phyloP scores from a whole-genome alignment of 1,140 invertebrate genomes.

The Megathymus violae region DNA sequence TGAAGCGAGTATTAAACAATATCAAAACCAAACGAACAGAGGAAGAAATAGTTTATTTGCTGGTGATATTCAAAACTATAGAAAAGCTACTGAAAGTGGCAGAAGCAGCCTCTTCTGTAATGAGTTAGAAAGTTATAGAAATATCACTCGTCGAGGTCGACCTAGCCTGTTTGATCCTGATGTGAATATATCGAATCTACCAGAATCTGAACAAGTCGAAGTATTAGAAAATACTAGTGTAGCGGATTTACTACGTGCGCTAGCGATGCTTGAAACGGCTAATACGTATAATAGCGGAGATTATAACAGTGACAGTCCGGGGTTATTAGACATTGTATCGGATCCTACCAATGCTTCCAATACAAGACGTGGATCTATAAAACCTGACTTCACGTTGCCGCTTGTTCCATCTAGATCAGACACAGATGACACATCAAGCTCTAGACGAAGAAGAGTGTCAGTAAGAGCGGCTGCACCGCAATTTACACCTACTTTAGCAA shows the following conservation, averaged over 20 bases:
- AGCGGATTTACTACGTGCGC: conserved; percentile 88
- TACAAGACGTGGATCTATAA: conserved; percentile 59
- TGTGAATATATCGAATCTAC: conserved; percentile 65
- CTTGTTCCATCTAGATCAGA: conserved; percentile 45
- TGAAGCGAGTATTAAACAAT: conserved; percentile 69
- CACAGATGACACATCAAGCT: conserved; percentile 56
- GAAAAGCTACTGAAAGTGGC: conserved; percentile 45
- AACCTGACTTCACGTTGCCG: conserved; percentile 54
- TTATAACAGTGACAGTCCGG: conserved; percentile 34
- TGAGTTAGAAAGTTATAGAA: conserved; percentile 68
- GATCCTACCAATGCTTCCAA: conserved; percentile 33
- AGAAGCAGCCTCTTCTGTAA: conserved; percentile 59
- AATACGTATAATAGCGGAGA: conserved; percentile 32
- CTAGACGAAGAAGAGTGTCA: conserved; percentile 69
- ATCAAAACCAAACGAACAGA: conserved; percentile 68
- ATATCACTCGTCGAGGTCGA: conserved; percentile 69
- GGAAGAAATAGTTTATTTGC: conserved; percentile 76
- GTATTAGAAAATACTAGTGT: conserved; percentile 90
- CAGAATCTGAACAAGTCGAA: conserved; percentile 83
- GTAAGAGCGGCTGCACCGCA: conserved; percentile 69
- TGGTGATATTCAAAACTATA: conserved; percentile 55
- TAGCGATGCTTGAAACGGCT: conserved; percentile 85
- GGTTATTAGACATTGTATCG: conserved; percentile 47
- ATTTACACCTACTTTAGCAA: conserved; percentile 75
- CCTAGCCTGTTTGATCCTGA: conserved; percentile 83